These are phyloP conservation scores for Fregetta grallaria DNA, from an alignment of 2,113 vertebrate species.

Conservation along the genomic window DNA sequence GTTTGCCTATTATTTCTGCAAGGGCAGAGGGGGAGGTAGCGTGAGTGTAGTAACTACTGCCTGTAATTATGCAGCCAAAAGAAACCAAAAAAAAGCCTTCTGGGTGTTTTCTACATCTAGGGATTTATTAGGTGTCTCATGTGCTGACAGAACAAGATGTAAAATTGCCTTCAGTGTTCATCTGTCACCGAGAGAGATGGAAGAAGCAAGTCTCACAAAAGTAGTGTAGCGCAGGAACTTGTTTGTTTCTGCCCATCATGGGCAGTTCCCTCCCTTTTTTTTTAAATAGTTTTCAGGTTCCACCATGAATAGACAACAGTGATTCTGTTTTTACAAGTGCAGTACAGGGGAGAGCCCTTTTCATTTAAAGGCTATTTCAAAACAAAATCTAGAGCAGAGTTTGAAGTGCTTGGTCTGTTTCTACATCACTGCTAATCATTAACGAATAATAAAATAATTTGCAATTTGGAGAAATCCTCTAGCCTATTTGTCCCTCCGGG, in stretches of 20 bases:
- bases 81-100: background rate
- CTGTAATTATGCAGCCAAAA: background rate
- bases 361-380: background rate
- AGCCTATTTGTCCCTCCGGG: background rate
- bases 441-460: background rate
- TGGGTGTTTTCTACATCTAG: background rate
- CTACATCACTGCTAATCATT: background rate
- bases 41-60: background rate
- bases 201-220: background rate
- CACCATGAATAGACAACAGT: background rate
- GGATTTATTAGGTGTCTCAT: slow-evolving; percentile 19
- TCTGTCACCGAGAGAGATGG: background rate
- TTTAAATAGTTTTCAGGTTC: background rate
- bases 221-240: background rate
- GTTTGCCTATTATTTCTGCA: slow-evolving; percentile 9
- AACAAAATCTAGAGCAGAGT: background rate
- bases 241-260: background rate
- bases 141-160: slow-evolving; percentile 11
- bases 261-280: background rate
- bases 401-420: background rate
- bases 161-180: background rate
- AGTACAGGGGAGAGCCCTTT: background rate
- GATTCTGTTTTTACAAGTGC: background rate
- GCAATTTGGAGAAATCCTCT: background rate
- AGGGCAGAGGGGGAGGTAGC: background rate